A percentile compares a stretch with the other conserved stretches of the same genome.
phyloP scores from a whole-genome alignment of 2,797 vertebrate genomes.

The Siniperca undulata region DNA sequence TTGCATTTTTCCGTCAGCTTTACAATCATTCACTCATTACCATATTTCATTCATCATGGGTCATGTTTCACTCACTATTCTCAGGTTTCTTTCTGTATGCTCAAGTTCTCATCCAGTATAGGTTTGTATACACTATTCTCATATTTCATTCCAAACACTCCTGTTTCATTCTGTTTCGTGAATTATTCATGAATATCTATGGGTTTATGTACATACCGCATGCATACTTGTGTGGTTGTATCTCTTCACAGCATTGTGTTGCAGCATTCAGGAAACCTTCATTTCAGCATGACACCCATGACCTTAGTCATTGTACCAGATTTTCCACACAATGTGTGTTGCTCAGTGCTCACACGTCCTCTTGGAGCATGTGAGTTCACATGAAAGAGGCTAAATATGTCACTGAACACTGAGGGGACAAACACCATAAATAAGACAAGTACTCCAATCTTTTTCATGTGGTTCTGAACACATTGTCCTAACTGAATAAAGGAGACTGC shows the following conservation, averaged over 20 bases:
- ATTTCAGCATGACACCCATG: neutral
- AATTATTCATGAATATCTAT: constrained; percentile 49
- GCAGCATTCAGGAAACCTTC: constrained; percentile 3
- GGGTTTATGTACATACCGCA: constrained; percentile 18
- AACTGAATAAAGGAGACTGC: neutral
- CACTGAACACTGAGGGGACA: constrained; percentile 20
- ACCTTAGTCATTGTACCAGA: neutral
- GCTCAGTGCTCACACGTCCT: neutral
- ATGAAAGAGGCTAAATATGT: constrained; percentile 37
- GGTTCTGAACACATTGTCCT: constrained; percentile 1
- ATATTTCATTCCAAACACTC: constrained; percentile 26
- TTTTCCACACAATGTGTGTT: constrained; percentile 13
- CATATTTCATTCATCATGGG: constrained; percentile 1
- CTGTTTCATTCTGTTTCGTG: constrained; percentile 25
- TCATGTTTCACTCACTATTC: constrained; percentile 8
- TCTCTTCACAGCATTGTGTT: constrained; percentile 6
- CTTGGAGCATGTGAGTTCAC: neutral
- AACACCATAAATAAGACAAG: constrained; percentile 6
- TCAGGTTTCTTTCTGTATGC: constrained; percentile 12
- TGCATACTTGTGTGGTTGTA: neutral
- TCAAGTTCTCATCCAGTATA: neutral
- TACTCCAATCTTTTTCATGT: constrained; percentile 10
- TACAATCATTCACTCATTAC: neutral
- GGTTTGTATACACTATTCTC: constrained; percentile 20
- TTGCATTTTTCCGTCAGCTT: neutral